Percentiles rank a stretch among this genome's conserved stretches.
These are phyloP conservation scores for Oscheius sp. DNA, from an alignment of 1,140 invertebrate genomes.

Conservation along the genomic window DNA sequence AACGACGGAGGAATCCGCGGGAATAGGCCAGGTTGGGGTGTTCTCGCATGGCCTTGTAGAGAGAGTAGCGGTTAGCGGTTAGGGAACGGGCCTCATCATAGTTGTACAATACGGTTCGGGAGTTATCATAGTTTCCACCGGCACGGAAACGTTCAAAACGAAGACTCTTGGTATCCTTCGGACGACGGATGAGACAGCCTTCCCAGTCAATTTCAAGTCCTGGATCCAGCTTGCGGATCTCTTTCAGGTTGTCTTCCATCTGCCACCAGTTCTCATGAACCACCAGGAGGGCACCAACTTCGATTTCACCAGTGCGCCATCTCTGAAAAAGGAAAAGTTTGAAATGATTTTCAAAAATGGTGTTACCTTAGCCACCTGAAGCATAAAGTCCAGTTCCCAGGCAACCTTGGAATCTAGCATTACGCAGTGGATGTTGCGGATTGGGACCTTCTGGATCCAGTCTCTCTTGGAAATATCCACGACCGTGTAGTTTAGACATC, in stretches of 20 bases:
- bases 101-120: background rate
- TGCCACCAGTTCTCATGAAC: background rate
- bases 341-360: too few species aligned
- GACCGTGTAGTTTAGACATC: background rate
- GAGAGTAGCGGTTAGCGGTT: background rate
- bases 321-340: constrained; percentile 5
- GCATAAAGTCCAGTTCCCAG: background rate
- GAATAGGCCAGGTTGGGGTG: background rate
- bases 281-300: background rate
- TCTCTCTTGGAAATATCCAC: background rate
- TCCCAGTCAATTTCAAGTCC: background rate
- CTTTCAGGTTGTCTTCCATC: background rate
- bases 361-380: background rate
- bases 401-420: background rate
- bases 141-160: background rate
- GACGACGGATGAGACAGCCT: background rate
- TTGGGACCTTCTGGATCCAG: background rate
- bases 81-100: background rate
- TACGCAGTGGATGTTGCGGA: background rate
- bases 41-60: background rate
- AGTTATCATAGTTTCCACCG: background rate
- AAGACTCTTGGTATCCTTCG: background rate
- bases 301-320: background rate
- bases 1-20: background rate
- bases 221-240: background rate